Evolutionary conservation across 2,888 invertebrate genomes (phyloP).

Genomic region (Drosophila cognata): DNA sequence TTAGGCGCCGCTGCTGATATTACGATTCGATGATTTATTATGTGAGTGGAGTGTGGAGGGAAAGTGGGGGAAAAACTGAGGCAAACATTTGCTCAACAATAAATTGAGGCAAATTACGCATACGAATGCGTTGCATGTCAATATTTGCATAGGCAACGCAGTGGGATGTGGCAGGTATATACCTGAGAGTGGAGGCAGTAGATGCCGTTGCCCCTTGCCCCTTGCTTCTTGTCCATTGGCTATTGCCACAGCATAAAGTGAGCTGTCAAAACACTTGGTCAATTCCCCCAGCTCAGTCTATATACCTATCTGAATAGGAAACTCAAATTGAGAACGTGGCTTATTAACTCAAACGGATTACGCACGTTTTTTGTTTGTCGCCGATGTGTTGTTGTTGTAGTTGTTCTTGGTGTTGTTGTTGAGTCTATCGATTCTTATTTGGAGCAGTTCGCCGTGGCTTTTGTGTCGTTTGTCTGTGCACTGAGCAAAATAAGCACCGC

Average conservation of each 20-base stretch:
- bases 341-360: conserved; percentile 78
- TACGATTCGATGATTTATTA: conserved; percentile 52
- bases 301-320: conserved; percentile 19
- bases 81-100: conserved; percentile 57
- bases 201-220: conserved; percentile 4
- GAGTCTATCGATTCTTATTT: conserved; percentile 36
- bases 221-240: background rate
- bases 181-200: conserved; percentile 12
- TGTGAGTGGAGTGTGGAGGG: background rate
- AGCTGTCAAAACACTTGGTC: conserved; percentile 39
- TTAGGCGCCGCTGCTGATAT: conserved; percentile 50
- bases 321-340: conserved; percentile 69
- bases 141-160: conserved; percentile 68
- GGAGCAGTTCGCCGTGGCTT: conserved; percentile 38
- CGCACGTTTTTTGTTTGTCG: conserved; percentile 45
- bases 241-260: conserved; percentile 1
- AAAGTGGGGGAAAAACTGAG: conserved; percentile 22
- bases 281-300: conserved; percentile 6
- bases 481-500: background rate
- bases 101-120: conserved; percentile 73
- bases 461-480: conserved; percentile 20
- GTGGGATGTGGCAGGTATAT: background rate
- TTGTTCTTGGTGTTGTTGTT: conserved; percentile 11
- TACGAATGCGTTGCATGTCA: conserved; percentile 59
- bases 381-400: background rate